phyloP scores from a whole-genome alignment of 1,140 invertebrate genomes.

The Pollicipes pollicipes region DNA sequence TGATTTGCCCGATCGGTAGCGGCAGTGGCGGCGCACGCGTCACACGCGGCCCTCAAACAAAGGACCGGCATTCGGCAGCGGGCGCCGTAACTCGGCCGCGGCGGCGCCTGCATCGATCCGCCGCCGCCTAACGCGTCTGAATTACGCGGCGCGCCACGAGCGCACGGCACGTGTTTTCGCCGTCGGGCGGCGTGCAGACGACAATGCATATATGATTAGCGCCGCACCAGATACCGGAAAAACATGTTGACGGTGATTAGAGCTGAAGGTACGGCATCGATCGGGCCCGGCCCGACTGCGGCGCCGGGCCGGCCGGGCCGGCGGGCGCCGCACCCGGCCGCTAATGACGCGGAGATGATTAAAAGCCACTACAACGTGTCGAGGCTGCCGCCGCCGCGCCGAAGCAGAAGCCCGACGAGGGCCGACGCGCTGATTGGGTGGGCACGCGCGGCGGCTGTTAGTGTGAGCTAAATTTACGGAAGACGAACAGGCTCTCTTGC shows the following conservation, averaged over 20 bases:
- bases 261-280: not conserved
- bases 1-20: not conserved
- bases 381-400: not conserved
- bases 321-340: not conserved
- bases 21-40: no score
- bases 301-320: no score
- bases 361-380: not conserved
- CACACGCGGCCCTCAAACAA: not conserved
- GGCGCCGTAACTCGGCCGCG: not conserved
- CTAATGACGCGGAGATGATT: not conserved
- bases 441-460: not conserved
- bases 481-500: not conserved
- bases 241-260: not conserved
- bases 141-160: not conserved
- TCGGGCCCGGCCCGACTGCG: not conserved
- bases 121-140: not conserved
- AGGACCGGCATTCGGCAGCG: not conserved
- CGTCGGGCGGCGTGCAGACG: not conserved
- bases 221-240: not conserved
- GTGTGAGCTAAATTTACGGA: not conserved
- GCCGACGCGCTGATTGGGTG: not conserved
- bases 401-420: no score
- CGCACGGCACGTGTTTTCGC: not conserved
- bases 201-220: conserved; percentile 2
- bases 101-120: not conserved